phyloP scores from a whole-genome alignment of 2,797 vertebrate species.

The Pyrocephalus nanus region DNA sequence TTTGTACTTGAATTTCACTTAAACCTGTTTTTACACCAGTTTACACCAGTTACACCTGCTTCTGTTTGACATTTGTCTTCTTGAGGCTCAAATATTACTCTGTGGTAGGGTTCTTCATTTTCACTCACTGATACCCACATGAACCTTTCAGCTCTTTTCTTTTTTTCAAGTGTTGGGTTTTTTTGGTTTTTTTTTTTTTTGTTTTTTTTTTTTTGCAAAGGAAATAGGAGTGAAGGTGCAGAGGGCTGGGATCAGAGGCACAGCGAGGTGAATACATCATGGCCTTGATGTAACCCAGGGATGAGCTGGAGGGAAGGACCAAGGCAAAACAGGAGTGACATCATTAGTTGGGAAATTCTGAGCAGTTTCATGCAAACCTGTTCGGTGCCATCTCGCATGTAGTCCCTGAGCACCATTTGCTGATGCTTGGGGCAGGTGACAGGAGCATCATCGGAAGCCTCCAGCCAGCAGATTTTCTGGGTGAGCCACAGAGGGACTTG shows the following conservation, averaged over 20 bases:
- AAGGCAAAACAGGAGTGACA: background rate
- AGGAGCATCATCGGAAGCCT: background rate
- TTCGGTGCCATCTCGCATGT: fast-evolving
- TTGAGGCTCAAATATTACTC: background rate
- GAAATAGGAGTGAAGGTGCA: background rate
- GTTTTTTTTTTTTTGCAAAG: background rate
- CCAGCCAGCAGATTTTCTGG: background rate
- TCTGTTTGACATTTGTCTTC: background rate
- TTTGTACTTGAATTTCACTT: background rate
- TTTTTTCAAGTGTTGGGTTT: background rate
- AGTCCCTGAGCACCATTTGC: background rate
- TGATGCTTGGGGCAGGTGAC: background rate
- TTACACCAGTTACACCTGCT: background rate
- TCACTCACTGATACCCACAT: background rate
- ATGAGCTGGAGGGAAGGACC: background rate
- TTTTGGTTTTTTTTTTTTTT: background rate
- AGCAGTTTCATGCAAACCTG: background rate
- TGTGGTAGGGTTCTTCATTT: background rate
- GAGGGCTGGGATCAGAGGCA: background rate
- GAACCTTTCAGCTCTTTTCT: background rate
- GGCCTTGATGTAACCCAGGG: background rate
- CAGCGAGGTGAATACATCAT: background rate
- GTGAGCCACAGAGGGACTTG: background rate
- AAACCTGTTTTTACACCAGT: background rate
- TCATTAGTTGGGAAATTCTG: background rate